These are phyloP conservation scores for Papilio xuthus DNA, from an alignment of 1,140 invertebrate genomes.

Conservation along the genomic window DNA sequence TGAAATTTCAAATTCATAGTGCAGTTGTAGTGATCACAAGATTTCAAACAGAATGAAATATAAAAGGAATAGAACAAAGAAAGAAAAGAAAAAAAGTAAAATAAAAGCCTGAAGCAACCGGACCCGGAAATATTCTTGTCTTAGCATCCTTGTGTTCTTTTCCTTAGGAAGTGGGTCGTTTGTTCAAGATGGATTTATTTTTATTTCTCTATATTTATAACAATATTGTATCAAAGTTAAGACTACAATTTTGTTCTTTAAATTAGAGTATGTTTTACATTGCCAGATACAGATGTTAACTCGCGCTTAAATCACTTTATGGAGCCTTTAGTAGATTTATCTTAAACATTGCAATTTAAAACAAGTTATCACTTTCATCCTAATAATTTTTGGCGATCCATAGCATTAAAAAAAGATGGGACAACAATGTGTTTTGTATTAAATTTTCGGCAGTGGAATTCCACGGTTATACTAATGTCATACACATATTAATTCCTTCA, in stretches of 20 bases:
- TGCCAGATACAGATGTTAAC: too few species aligned
- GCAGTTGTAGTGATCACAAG: not conserved
- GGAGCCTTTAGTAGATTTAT: too few species aligned
- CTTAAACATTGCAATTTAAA: too few species aligned
- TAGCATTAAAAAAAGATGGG: too few species aligned
- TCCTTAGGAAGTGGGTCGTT: conserved; percentile 19
- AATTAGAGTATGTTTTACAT: too few species aligned
- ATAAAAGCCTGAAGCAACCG: not conserved
- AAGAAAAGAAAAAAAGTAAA: conserved; percentile 11
- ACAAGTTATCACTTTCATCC: not conserved
- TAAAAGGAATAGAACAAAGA: conserved; percentile 11
- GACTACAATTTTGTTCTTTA: too few species aligned
- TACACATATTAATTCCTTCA: not conserved
- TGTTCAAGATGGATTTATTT: conserved; percentile 12
- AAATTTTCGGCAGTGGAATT: too few species aligned
- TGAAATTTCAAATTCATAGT: not conserved
- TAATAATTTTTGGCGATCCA: too few species aligned
- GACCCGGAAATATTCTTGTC: conserved; percentile 16
- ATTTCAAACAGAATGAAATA: conserved; percentile 7
- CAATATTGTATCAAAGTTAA: not conserved
- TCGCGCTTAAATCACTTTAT: too few species aligned
- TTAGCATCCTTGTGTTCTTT: conserved; percentile 4
- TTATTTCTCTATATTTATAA: not conserved
- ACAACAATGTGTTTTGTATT: too few species aligned
- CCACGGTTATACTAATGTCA: too few species aligned